These are phyloP conservation scores for Adineta ricciae DNA, from an alignment of 2,888 invertebrate species.

Conservation along the genomic window DNA sequence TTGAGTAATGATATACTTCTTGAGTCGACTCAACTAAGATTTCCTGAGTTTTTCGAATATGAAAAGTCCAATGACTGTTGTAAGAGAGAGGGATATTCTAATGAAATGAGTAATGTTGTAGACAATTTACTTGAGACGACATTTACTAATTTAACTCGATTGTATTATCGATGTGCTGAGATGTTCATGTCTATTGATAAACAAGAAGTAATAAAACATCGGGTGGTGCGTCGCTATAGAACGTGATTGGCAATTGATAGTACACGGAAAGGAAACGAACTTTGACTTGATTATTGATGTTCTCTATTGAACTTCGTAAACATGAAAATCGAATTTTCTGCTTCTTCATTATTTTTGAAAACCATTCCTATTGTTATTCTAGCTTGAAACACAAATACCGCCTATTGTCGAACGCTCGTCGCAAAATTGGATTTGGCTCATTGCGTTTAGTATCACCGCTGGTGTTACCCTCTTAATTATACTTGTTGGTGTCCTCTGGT, in stretches of 20 bases:
- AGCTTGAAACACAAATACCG: constrained; percentile 19
- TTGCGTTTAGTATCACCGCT: neutral
- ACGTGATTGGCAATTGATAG: too few species aligned
- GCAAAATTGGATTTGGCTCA: constrained; percentile 3
- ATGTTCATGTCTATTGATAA: neutral
- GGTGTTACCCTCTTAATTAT: neutral
- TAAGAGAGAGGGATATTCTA: too few species aligned
- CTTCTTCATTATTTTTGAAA: neutral
- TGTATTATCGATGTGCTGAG: too few species aligned
- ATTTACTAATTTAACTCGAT: neutral
- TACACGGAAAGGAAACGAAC: too few species aligned
- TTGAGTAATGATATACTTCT: too few species aligned
- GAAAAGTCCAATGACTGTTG: too few species aligned
- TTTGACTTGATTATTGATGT: neutral
- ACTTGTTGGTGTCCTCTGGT: neutral
- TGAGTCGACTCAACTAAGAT: too few species aligned
- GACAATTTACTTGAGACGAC: neutral
- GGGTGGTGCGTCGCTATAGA: too few species aligned
- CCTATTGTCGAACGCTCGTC: neutral
- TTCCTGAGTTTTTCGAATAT: too few species aligned
- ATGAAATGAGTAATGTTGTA: neutral
- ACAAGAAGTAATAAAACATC: neutral
- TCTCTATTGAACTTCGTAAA: neutral
- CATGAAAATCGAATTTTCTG: neutral
- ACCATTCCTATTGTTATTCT: neutral